A percentile compares a stretch with the other conserved stretches of the same genome.
These are phyloP conservation scores for Girardinichthys multiradiatus DNA, from an alignment of 2,113 vertebrate species.

Conservation along the genomic window DNA sequence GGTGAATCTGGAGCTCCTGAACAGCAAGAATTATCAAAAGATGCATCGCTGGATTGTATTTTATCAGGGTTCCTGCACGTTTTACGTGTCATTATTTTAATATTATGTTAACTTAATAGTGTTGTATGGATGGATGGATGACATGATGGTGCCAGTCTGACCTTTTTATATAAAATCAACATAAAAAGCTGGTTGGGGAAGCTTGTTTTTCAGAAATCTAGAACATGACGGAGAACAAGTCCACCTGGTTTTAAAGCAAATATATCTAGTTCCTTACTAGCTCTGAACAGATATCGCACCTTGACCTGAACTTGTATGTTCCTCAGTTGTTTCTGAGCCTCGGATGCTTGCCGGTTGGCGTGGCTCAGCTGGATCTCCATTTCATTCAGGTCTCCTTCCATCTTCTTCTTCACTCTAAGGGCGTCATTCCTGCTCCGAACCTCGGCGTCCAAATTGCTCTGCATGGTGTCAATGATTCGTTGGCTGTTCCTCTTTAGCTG, in stretches of 20 bases:
- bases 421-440: slow-evolving; percentile 59
- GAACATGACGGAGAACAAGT: too few species aligned
- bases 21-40: rapidly evolving
- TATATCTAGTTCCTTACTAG: background rate
- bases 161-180: too few species aligned
- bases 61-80: too few species aligned
- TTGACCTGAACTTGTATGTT: slow-evolving; percentile 58
- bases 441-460: slow-evolving; percentile 71
- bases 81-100: too few species aligned
- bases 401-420: slow-evolving; percentile 85
- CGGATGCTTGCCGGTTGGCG: slow-evolving; percentile 81
- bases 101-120: too few species aligned
- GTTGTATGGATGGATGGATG: too few species aligned
- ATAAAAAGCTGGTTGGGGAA: too few species aligned
- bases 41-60: background rate
- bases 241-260: background rate
- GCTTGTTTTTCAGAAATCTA: too few species aligned
- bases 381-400: slow-evolving; percentile 69
- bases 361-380: slow-evolving; percentile 82
- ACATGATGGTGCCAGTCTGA: too few species aligned
- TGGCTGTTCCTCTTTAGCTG: slow-evolving; percentile 72
- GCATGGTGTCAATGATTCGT: slow-evolving; percentile 79
- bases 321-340: slow-evolving; percentile 81
- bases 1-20: slow-evolving; percentile 59
- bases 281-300: slow-evolving; percentile 21